A percentile compares a stretch with the other conserved stretches of the same genome.
Conservation (phyloP, 2,113 vertebrate genomes). For the Indicator indicator region DNA sequence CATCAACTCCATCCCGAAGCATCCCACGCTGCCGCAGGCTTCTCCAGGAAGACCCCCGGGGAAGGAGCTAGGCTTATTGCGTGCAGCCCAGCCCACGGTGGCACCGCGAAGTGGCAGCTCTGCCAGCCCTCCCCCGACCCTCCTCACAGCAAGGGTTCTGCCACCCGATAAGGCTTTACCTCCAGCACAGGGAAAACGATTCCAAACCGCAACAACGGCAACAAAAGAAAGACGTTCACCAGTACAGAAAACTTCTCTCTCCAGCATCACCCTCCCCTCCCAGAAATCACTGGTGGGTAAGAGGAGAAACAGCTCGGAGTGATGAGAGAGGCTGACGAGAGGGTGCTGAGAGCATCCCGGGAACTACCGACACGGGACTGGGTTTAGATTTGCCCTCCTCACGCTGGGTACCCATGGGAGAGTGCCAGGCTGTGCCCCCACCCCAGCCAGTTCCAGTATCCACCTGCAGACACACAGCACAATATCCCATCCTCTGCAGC, state of each 20-base stretch:
- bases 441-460: not conserved
- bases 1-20: not conserved
- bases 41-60: accelerated
- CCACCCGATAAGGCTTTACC: not conserved
- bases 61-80: not conserved
- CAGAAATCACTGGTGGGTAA: not conserved
- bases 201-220: not conserved
- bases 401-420: not conserved
- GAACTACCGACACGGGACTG: accelerated
- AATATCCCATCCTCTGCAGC: not conserved
- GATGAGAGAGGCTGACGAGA: accelerated
- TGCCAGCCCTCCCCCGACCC: not conserved
- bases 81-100: accelerated
- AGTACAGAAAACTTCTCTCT: not conserved
- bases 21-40: not conserved
- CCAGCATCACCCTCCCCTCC: not conserved
- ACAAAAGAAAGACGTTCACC: not conserved
- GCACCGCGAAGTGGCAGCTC: not conserved
- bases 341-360: not conserved
- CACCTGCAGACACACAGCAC: not conserved
- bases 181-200: accelerated
- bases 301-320: not conserved
- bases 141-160: accelerated
- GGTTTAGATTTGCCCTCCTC: not conserved
- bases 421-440: not conserved